phyloP scores from a whole-genome alignment of 2,797 vertebrate genomes.

The Zalophus californianus region DNA sequence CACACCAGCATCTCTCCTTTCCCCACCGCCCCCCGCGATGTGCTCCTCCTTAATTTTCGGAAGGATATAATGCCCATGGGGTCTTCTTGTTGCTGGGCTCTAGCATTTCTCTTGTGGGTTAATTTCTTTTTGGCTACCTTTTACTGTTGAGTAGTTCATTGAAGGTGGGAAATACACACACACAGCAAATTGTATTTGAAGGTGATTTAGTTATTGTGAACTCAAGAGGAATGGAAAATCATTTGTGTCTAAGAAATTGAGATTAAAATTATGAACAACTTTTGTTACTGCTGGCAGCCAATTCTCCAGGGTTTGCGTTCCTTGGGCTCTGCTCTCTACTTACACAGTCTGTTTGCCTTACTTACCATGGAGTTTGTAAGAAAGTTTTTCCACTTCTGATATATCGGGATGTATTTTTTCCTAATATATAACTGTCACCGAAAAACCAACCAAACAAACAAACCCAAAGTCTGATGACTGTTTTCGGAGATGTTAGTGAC shows the following conservation, averaged over 20 bases:
- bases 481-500: not conserved
- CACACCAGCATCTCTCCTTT: not conserved
- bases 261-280: constrained; percentile 11
- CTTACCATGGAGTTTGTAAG: not conserved
- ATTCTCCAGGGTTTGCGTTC: not conserved
- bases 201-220: constrained; percentile 61
- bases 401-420: not conserved
- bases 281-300: not conserved
- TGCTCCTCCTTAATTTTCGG: not conserved
- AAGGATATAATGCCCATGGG: not conserved
- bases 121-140: constrained; percentile 38
- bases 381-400: not conserved
- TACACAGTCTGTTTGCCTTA: not conserved
- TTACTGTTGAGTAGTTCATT: not conserved
- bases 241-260: constrained; percentile 34
- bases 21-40: not conserved
- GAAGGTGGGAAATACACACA: not conserved
- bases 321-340: not conserved
- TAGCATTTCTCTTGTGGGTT: constrained; percentile 26
- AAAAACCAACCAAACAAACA: not conserved
- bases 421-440: not conserved
- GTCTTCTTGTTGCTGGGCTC: not conserved
- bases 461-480: not conserved
- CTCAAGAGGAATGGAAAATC: constrained; percentile 61
- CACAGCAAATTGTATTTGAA: constrained; percentile 59